Conservation (phyloP, 1,140 invertebrate genomes). For the Galleria mellonella region DNA sequence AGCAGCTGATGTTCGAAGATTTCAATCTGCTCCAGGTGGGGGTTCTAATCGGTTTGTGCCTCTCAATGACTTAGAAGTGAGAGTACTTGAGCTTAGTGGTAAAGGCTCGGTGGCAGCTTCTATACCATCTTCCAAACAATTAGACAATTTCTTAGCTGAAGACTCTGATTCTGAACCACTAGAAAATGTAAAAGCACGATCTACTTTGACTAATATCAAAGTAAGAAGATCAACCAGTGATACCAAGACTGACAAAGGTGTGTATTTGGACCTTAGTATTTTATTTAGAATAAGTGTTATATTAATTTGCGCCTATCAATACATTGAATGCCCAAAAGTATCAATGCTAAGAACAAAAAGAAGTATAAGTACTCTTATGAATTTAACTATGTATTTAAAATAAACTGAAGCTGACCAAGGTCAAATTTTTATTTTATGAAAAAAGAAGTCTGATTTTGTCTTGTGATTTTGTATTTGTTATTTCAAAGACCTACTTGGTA, state of each 20-base stretch:
- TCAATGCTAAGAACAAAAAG: too few relatives aligned
- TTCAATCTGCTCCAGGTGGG: conserved; percentile 22
- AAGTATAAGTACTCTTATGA: too few relatives aligned
- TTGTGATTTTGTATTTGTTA: too few relatives aligned
- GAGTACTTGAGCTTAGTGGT: conserved; percentile 44
- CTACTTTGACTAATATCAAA: conserved; percentile 11
- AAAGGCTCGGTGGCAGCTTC: conserved; percentile 22
- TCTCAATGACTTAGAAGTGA: conserved; percentile 55
- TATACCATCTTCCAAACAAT: conserved; percentile 25
- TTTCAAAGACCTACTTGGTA: too few relatives aligned
- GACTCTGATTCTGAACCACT: conserved; percentile 39
- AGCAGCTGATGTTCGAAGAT: conserved; percentile 39
- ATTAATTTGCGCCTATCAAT: too few relatives aligned
- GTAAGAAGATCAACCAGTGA: conserved; percentile 9
- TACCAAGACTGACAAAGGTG: conserved; percentile 17
- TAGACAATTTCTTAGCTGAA: conserved; percentile 31
- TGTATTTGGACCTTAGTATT: background rate
- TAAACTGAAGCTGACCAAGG: too few relatives aligned
- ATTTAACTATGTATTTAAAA: too few relatives aligned
- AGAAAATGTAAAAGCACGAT: conserved; percentile 20
- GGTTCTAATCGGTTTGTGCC: conserved; percentile 37
- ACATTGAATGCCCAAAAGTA: too few relatives aligned
- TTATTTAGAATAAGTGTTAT: background rate
- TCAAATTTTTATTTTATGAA: too few relatives aligned
- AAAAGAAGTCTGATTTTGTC: too few relatives aligned